phyloP scores from a whole-genome alignment of 2,888 invertebrate species.

The Crepidodera aurea region DNA sequence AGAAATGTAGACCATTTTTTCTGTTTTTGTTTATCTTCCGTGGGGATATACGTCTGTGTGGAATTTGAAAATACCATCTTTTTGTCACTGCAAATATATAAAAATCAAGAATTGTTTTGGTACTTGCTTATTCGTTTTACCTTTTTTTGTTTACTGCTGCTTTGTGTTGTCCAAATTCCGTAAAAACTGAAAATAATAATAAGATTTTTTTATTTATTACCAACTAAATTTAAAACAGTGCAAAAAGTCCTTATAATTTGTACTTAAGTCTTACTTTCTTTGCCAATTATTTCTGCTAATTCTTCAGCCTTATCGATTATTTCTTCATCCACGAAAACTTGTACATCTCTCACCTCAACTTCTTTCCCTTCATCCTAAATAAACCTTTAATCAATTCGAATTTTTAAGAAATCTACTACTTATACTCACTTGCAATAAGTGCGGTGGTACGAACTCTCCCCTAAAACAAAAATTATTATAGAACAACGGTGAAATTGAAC shows the following conservation, averaged over 20 bases:
- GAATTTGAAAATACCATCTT: conserved; percentile 34
- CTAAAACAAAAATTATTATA: conserved; percentile 39
- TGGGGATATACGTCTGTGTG: conserved; percentile 21
- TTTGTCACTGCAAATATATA: conserved; percentile 1
- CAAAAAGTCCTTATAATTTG: no score
- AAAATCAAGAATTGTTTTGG: neutral
- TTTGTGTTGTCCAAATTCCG: conserved; percentile 20
- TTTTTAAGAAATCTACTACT: neutral
- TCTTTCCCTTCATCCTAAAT: conserved; percentile 46
- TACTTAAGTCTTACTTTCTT: conserved; percentile 26
- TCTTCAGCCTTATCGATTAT: conserved; percentile 33
- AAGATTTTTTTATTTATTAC: neutral
- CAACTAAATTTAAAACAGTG: no score
- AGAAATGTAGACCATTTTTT: conserved; percentile 79
- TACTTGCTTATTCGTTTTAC: neutral
- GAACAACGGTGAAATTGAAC: neutral
- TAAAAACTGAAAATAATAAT: conserved; percentile 20
- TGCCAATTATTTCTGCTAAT: conserved; percentile 23
- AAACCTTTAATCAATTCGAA: conserved; percentile 7
- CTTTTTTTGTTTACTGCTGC: neutral
- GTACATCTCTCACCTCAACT: conserved; percentile 40
- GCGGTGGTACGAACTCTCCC: conserved; percentile 39
- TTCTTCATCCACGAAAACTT: conserved; percentile 33
- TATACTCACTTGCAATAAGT: conserved; percentile 19
- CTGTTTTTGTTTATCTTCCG: conserved; percentile 52